Evolutionary conservation across 2,797 vertebrate species (phyloP).

Genomic region (Peromyscus eremicus): DNA sequence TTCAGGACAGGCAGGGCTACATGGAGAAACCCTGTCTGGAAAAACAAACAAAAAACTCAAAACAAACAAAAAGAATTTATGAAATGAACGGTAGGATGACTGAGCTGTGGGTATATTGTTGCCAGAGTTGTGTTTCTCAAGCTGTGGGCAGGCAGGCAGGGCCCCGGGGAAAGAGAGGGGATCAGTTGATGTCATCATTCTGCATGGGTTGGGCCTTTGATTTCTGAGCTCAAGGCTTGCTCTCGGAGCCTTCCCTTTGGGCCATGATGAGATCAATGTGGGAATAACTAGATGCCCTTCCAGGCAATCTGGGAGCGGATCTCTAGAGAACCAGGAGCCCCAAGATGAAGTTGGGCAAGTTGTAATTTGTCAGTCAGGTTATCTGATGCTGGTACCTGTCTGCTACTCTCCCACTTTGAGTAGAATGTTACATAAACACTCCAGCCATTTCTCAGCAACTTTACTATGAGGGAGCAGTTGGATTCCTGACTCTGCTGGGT

Average conservation of each 20-base stretch:
- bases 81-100: background rate
- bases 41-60: background rate
- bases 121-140: background rate
- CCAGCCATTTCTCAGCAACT: background rate
- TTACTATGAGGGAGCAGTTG: background rate
- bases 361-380: conserved; percentile 57
- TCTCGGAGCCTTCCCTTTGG: background rate
- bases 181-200: background rate
- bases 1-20: background rate
- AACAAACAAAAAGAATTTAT: background rate
- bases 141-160: background rate
- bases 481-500: background rate
- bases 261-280: background rate
- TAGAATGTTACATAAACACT: background rate
- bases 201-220: background rate
- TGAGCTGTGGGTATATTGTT: background rate
- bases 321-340: background rate
- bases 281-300: background rate
- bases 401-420: conserved; percentile 1
- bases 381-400: background rate
- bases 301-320: background rate
- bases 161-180: background rate
- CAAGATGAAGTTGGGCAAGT: background rate
- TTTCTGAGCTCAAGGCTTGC: background rate
- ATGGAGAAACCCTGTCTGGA: background rate